Conservation (phyloP, 2,113 vertebrate species). For the Nothobranchius kuhntae region DNA sequence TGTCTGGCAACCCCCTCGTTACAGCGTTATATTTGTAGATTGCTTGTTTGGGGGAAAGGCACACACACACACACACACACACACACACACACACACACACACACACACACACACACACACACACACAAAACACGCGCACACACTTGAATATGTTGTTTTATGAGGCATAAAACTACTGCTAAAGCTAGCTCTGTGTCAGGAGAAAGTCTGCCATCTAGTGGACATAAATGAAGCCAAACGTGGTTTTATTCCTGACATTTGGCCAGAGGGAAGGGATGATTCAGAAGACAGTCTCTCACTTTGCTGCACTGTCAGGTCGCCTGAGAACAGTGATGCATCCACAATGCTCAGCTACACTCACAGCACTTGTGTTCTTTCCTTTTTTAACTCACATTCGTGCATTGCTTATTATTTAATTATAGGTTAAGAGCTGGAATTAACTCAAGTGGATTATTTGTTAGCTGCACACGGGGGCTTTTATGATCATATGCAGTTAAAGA, state of each 20-base stretch:
- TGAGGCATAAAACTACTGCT: not conserved
- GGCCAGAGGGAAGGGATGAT: conserved; percentile 55
- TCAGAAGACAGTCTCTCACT: conserved; percentile 51
- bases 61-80: not conserved
- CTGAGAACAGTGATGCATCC: conserved; percentile 48
- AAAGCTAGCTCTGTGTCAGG: conserved; percentile 23
- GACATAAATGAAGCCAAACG: conserved; percentile 5
- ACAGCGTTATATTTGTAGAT: not conserved
- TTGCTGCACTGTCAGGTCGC: conserved; percentile 34
- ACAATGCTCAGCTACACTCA: conserved; percentile 30
- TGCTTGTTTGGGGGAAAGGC: not conserved
- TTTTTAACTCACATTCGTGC: conserved; percentile 8
- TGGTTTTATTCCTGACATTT: conserved; percentile 24
- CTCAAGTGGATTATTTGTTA: conserved; percentile 20
- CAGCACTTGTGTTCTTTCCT: conserved; percentile 20
- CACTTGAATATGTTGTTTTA: not conserved
- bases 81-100: too few species aligned
- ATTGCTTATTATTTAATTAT: conserved; percentile 25
- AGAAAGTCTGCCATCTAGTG: conserved; percentile 71
- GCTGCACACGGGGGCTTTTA: conserved; percentile 6
- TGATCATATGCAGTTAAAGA: conserved; percentile 2
- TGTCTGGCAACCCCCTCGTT: not conserved
- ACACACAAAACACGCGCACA: too few species aligned
- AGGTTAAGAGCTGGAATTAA: not conserved
- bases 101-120: too few species aligned